phyloP scores from a whole-genome alignment of 2,113 vertebrate species.

The Limanda limanda region DNA sequence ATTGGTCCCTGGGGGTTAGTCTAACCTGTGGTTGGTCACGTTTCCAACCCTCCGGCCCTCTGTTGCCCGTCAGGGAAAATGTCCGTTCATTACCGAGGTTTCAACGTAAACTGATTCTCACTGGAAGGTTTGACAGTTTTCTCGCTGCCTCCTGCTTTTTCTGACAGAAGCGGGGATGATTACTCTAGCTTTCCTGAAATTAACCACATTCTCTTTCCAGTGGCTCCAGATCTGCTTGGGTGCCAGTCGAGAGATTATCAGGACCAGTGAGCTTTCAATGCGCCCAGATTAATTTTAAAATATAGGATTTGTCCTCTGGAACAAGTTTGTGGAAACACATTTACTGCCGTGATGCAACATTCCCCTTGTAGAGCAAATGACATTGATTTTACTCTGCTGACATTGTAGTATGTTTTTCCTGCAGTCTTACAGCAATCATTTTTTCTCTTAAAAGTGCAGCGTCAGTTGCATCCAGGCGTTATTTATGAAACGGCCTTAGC shows the following conservation, averaged over 20 bases:
- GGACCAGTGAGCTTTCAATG: background rate
- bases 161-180: constrained; percentile 44
- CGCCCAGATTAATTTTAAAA: background rate
- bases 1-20: constrained; percentile 66
- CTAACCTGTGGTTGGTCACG: constrained; percentile 71
- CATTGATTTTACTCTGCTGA: constrained; percentile 34
- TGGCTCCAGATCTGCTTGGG: constrained; percentile 8
- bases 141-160: constrained; percentile 54
- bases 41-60: constrained; percentile 46
- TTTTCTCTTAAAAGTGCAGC: constrained; percentile 10
- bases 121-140: constrained; percentile 70
- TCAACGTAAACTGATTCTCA: constrained; percentile 63
- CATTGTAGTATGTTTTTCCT: constrained; percentile 11
- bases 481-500: constrained; percentile 45
- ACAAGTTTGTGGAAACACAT: constrained; percentile 35
- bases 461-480: constrained; percentile 32
- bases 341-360: constrained; percentile 39
- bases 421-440: background rate
- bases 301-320: constrained; percentile 12
- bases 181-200: constrained; percentile 40
- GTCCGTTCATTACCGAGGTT: constrained; percentile 47
- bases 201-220: constrained; percentile 48
- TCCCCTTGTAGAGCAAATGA: background rate
- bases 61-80: constrained; percentile 50
- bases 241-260: constrained; percentile 44